phyloP scores from a whole-genome alignment of 2,113 vertebrate species.

The Bufo bufo region DNA sequence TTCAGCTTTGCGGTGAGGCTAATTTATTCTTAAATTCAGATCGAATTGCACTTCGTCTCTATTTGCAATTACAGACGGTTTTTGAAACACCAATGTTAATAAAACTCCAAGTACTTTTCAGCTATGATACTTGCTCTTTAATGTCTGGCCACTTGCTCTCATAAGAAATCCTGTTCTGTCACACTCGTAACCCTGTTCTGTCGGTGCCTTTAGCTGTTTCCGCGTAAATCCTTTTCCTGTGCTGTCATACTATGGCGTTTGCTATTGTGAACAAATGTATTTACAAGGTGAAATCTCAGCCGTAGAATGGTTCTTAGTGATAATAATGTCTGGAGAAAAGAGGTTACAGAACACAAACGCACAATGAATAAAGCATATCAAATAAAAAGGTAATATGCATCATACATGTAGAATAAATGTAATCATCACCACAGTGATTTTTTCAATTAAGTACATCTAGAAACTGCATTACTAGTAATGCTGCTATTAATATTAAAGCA shows the following conservation, averaged over 20 bases:
- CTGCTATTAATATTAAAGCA: background rate
- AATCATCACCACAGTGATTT: background rate
- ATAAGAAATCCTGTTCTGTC: constrained; percentile 30
- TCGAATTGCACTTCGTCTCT: too few species aligned
- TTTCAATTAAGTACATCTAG: background rate
- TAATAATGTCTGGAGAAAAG: constrained; percentile 32
- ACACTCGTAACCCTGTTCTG: constrained; percentile 17
- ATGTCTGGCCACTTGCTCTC: background rate
- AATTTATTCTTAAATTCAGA: too few species aligned
- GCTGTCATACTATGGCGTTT: constrained; percentile 40
- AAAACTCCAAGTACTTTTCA: background rate
- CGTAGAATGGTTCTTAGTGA: constrained; percentile 31
- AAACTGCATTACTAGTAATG: background rate
- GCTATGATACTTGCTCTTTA: background rate
- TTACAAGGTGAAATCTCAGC: constrained; percentile 43
- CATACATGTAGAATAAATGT: background rate
- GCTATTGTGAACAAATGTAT: constrained; percentile 49
- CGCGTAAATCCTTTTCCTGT: constrained; percentile 34
- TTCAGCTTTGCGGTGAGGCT: too few species aligned
- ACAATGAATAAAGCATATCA: background rate
- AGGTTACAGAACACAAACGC: background rate
- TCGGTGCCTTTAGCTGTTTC: constrained; percentile 30
- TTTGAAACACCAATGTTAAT: too few species aligned
- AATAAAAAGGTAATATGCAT: background rate
- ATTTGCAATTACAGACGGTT: too few species aligned